Evolutionary conservation across 2,888 invertebrate species (phyloP).

Genomic region (Pterostichus madidus): DNA sequence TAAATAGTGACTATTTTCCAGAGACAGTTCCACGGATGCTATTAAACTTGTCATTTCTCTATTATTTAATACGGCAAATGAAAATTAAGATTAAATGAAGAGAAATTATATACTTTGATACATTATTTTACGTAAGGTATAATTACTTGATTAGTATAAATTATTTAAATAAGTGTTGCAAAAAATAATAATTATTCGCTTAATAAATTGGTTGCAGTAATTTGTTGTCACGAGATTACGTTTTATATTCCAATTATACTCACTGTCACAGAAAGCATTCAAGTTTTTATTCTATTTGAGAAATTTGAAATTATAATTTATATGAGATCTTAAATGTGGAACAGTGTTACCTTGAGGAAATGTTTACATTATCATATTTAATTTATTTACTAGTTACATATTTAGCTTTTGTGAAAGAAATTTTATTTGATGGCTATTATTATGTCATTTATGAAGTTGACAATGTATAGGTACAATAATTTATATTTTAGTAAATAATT

Average conservation of each 20-base stretch:
- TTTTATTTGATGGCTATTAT: no score
- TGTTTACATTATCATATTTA: no score
- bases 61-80: not conserved
- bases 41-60: slow-evolving; percentile 8
- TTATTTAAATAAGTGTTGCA: slow-evolving; percentile 21
- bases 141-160: slow-evolving; percentile 18
- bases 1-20: not conserved
- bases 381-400: no score
- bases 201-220: not conserved
- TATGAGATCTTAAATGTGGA: slow-evolving; percentile 5
- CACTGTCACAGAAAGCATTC: not conserved
- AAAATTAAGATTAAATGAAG: slow-evolving; percentile 17
- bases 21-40: slow-evolving; percentile 11
- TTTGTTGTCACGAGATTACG: not conserved
- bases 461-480: no score
- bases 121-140: not conserved
- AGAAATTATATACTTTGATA: slow-evolving; percentile 18
- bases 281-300: slow-evolving; percentile 5
- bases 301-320: slow-evolving; percentile 30
- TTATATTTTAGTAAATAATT: no score
- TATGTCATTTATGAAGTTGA: no score
- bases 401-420: no score
- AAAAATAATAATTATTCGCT: not conserved
- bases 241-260: not conserved
- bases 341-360: slow-evolving; percentile 19